These are phyloP conservation scores for Crypturellus tataupa DNA, from an alignment of 2,797 vertebrate genomes.

Conservation along the genomic window DNA sequence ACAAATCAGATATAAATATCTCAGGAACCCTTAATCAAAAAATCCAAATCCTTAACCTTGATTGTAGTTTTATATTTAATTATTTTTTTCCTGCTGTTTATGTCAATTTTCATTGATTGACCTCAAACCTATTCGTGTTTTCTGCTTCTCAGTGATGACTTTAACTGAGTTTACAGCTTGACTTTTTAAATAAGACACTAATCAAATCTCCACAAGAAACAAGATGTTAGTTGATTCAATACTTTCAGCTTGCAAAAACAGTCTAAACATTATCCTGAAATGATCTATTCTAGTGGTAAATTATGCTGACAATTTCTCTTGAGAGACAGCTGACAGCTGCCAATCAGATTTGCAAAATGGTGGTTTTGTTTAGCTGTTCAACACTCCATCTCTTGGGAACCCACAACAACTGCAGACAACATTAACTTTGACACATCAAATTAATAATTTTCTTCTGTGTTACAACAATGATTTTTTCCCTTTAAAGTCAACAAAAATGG, in stretches of 20 bases:
- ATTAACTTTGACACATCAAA: not conserved
- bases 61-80: constrained; percentile 7
- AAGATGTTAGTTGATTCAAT: constrained; percentile 25
- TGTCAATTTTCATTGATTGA: not conserved
- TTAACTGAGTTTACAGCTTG: constrained; percentile 2
- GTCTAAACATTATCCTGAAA: constrained; percentile 41
- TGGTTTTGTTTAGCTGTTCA: constrained; percentile 44
- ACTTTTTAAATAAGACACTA: constrained; percentile 36
- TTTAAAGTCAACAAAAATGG: not conserved
- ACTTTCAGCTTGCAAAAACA: constrained; percentile 46
- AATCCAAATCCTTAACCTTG: not conserved
- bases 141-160: not conserved
- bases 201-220: constrained; percentile 21
- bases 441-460: not conserved
- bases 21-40: not conserved
- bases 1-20: not conserved
- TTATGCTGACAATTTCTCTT: not conserved
- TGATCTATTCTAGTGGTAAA: not conserved
- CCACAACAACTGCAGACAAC: not conserved
- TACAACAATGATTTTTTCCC: not conserved
- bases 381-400: not conserved
- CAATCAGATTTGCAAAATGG: constrained; percentile 50
- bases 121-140: constrained; percentile 27
- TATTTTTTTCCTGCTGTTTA: constrained; percentile 8
- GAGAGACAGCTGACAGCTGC: constrained; percentile 52